These are phyloP conservation scores for Spodoptera frugiperda DNA, from an alignment of 1,140 invertebrate genomes.

Conservation along the genomic window DNA sequence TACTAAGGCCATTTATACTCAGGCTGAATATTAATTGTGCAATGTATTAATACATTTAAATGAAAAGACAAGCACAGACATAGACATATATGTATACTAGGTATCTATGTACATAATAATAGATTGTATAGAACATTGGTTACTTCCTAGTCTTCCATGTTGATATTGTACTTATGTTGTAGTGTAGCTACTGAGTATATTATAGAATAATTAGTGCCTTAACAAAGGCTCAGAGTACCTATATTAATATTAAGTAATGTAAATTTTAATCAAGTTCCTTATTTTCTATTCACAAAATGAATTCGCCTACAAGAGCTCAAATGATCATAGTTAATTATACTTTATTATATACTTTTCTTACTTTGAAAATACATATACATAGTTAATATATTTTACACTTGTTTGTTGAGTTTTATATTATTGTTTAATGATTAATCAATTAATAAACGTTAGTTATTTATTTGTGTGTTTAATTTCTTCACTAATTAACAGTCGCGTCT, in stretches of 20 bases:
- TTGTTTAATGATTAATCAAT: conserved; percentile 6
- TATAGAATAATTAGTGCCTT: conserved; percentile 35
- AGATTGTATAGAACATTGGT: conserved; percentile 2
- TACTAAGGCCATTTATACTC: background rate
- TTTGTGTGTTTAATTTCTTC: background rate
- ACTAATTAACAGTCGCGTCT: background rate
- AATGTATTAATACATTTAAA: background rate
- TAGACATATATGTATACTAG: background rate
- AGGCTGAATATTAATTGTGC: conserved; percentile 5
- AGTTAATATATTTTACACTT: conserved; percentile 33
- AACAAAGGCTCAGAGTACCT: conserved; percentile 18
- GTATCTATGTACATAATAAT: too few species aligned
- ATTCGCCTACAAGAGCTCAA: conserved; percentile 23
- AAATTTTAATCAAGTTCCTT: conserved; percentile 17
- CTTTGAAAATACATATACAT: conserved; percentile 2
- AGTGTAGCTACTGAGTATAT: conserved; percentile 18
- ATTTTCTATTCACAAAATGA: background rate
- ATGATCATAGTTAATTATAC: background rate
- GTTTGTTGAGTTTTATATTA: conserved; percentile 29
- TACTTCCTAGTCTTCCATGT: conserved; percentile 28
- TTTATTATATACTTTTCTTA: background rate
- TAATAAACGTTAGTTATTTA: conserved; percentile 19
- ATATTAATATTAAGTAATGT: background rate
- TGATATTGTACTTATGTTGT: conserved; percentile 31
- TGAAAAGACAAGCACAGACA: background rate